Evolutionary conservation across 2,797 vertebrate genomes (phyloP).

Genomic region (Trachurus trachurus): DNA sequence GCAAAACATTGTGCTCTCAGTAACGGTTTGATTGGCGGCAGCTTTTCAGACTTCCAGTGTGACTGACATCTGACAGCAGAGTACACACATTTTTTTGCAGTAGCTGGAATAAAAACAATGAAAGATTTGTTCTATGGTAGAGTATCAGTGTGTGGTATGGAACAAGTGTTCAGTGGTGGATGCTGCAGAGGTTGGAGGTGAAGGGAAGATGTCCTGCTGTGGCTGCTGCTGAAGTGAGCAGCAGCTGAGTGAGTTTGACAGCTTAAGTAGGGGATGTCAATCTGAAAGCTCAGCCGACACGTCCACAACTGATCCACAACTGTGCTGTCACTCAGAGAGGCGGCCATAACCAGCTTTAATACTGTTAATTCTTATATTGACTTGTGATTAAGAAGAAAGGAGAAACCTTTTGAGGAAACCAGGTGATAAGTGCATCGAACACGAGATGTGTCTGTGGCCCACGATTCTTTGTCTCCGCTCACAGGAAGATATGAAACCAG

Average conservation of each 20-base stretch:
- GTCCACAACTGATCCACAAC: conserved; percentile 44
- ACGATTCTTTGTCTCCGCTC: neutral
- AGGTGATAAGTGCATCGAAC: neutral
- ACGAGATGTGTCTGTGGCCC: conserved; percentile 4
- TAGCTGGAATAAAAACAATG: neutral
- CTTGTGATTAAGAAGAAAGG: conserved; percentile 4
- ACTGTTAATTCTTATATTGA: neutral
- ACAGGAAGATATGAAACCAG: neutral
- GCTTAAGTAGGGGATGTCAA: conserved; percentile 52
- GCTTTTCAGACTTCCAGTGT: neutral
- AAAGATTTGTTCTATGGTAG: neutral
- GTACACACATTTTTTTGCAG: neutral
- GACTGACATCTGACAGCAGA: neutral
- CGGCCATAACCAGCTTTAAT: conserved; percentile 29
- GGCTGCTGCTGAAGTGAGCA: conserved; percentile 42
- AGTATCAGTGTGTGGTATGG: conserved; percentile 1
- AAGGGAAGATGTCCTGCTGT: conserved; percentile 15
- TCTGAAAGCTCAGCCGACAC: conserved; percentile 44
- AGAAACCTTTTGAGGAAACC: conserved; percentile 10
- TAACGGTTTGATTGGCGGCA: neutral
- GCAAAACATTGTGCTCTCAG: neutral
- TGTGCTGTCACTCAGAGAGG: conserved; percentile 54
- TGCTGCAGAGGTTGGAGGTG: conserved; percentile 11
- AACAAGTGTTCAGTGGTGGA: conserved; percentile 20
- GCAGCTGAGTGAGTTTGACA: conserved; percentile 61